Conservation (phyloP, 2,888 invertebrate species). For the Nomada ferruginata region DNA sequence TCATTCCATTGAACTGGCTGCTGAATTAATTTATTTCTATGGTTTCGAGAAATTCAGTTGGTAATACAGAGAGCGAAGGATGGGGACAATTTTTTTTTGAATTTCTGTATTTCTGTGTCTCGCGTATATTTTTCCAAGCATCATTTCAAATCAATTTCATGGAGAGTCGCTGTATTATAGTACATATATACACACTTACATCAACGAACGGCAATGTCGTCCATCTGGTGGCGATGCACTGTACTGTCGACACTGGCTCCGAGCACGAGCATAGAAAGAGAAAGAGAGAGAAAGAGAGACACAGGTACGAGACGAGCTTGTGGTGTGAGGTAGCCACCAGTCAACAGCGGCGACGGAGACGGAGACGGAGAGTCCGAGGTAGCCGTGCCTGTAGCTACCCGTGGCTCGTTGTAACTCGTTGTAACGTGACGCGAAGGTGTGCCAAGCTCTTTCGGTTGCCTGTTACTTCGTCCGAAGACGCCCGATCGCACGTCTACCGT, state of each 20-base stretch:
- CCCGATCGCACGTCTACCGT: constrained; percentile 48
- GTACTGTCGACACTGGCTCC: constrained; percentile 71
- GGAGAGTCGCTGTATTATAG: not conserved
- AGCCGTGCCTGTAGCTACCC: constrained; percentile 66
- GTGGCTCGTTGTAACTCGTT: constrained; percentile 73
- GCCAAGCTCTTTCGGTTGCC: constrained; percentile 64
- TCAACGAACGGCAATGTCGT: constrained; percentile 31
- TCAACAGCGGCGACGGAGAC: constrained; percentile 68
- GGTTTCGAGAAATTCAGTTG: not conserved
- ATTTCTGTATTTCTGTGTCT: not conserved
- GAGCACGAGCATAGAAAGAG: constrained; percentile 45
- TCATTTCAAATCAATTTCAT: constrained; percentile 29
- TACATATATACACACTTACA: not conserved
- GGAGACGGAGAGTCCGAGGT: constrained; percentile 72
- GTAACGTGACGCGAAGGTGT: constrained; percentile 76
- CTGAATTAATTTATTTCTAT: no score
- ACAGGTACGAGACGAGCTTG: constrained; percentile 64
- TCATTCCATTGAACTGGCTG: not conserved
- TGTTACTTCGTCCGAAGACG: constrained; percentile 65
- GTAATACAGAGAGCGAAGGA: not conserved
- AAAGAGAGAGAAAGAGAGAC: constrained; percentile 43
- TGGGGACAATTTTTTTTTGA: no score
- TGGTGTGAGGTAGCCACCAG: constrained; percentile 72
- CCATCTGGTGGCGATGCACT: constrained; percentile 78
- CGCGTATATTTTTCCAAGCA: not conserved